phyloP scores from a whole-genome alignment of 2,888 invertebrate species.

The Aradus depressus region DNA sequence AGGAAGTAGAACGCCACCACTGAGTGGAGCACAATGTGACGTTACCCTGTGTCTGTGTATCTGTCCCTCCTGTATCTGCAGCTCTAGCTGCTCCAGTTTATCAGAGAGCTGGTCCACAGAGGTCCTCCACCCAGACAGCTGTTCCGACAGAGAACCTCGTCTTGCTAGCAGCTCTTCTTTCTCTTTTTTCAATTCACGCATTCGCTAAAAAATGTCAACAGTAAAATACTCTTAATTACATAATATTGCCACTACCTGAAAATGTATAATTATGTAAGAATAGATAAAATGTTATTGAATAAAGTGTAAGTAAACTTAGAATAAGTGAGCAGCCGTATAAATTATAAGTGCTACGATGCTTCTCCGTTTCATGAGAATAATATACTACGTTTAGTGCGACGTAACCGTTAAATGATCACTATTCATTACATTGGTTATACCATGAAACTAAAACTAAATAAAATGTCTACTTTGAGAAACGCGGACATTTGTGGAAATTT shows the following conservation, averaged over 20 bases:
- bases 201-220: not conserved
- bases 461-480: too few relatives aligned
- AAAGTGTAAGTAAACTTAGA: too few relatives aligned
- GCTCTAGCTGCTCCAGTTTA: slow-evolving; percentile 35
- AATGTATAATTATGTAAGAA: not conserved
- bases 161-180: not conserved
- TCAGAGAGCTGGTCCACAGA: slow-evolving; percentile 33
- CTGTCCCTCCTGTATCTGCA: slow-evolving; percentile 38
- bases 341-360: too few relatives aligned
- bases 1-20: too few relatives aligned
- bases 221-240: slow-evolving; percentile 22
- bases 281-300: too few relatives aligned
- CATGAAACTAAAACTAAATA: too few relatives aligned
- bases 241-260: not conserved
- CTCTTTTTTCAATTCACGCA: slow-evolving; percentile 2
- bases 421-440: too few relatives aligned
- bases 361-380: too few relatives aligned
- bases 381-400: too few relatives aligned
- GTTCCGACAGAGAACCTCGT: not conserved
- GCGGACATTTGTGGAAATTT: too few relatives aligned
- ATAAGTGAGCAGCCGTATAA: not conserved
- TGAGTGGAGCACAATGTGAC: not conserved
- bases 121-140: slow-evolving; percentile 2
- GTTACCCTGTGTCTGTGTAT: slow-evolving; percentile 39
- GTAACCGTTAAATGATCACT: too few relatives aligned